Base-by-base conservation (phyloP, 2,888 invertebrate genomes). In the Oscheius sp. region DNA sequence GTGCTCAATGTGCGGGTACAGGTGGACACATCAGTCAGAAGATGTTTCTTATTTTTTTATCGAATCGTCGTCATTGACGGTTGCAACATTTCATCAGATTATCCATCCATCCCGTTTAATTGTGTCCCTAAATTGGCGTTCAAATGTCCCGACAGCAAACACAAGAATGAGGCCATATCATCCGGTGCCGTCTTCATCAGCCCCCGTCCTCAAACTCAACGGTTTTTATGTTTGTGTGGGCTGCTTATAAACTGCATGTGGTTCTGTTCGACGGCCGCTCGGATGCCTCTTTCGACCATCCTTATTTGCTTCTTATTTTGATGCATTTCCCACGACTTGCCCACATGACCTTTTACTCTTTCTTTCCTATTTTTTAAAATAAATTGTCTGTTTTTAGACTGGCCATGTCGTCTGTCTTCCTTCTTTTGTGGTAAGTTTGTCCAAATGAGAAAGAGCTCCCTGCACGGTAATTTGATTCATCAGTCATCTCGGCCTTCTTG, bases 61-160 rank as follows among this genome's bases (percentile, higher is more conserved):
- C 45, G 27, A 16, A 13, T 35, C 29, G 2, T 25, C 59, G 27
- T 29, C 59, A 59, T n/a, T n/a, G n/a, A n/a, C n/a, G n/a, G n/a
- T n/a, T n/a, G n/a, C n/a, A n/a, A n/a, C 18, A 49, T 61, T 61
- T n/a, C 61, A 61, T 61, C 61, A 61, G 61, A 23, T 41, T 61
- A 41, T 41, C 29, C 29, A 41, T 41, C 29, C 29, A 41, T 41
- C 25, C 55, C 21, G n/a, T 23, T 61, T 61, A 61, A 61, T 61
- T 61, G 61, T 61, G 43, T 45, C 18, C 43, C 61, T 61, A 61
- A 61, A 61, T 61, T 61, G 61, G 43, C 61, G 61, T n/a, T 61
- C 61, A n/a, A 21, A 61, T 45, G 61, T 61, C n/a, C 58, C 41
- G 61, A 61, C 21, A 1, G 45, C 61, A 61, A 61, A 61, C 61